phyloP scores from a whole-genome alignment of 2,888 invertebrate genomes.

The Tetramorium bicarinatum region DNA sequence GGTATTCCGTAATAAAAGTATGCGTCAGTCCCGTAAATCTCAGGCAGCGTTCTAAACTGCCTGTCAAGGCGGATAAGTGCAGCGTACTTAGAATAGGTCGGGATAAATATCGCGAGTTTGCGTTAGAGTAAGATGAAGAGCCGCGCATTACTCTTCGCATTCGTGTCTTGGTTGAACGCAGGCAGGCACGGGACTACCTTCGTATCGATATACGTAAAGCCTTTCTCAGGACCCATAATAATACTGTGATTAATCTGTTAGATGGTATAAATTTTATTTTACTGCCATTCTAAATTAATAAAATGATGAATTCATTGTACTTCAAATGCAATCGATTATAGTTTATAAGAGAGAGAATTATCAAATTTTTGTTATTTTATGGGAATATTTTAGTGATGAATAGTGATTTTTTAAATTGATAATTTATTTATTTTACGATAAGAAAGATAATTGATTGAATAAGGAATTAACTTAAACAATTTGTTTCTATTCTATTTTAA shows the following conservation, averaged over 20 bases:
- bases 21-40: constrained; percentile 68
- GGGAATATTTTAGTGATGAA: background rate
- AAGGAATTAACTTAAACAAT: background rate
- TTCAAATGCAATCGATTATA: background rate
- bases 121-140: constrained; percentile 65
- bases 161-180: constrained; percentile 25
- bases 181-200: background rate
- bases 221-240: background rate
- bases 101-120: constrained; percentile 69
- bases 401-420: background rate
- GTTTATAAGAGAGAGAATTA: background rate
- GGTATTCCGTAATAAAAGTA: constrained; percentile 37
- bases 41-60: constrained; percentile 64
- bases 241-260: constrained; percentile 15
- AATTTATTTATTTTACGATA: background rate
- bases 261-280: background rate
- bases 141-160: constrained; percentile 67
- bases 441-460: background rate
- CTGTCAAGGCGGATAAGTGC: constrained; percentile 69
- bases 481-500: background rate
- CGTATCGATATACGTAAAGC: background rate
- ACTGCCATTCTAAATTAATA: background rate
- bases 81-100: constrained; percentile 59
- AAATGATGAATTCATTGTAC: background rate
- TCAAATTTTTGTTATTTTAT: background rate